A percentile compares a stretch with the other conserved stretches of the same genome.
Conservation (phyloP, 2,888 invertebrate species). For the Agrochola circellaris region DNA sequence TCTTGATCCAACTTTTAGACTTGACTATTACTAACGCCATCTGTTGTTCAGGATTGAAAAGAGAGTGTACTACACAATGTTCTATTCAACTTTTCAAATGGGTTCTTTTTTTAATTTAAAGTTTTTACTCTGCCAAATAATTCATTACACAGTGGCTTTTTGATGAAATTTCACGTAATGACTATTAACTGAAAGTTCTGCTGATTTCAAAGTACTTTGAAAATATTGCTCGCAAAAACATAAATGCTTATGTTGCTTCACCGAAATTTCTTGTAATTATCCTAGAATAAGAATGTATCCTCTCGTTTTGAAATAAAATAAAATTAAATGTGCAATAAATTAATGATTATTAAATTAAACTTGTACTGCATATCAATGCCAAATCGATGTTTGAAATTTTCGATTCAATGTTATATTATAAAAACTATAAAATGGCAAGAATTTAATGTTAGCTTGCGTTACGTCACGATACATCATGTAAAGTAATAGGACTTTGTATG, state of each 20-base stretch:
- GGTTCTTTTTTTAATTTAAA: neutral
- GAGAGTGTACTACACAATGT: neutral
- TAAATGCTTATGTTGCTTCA: conserved; percentile 78
- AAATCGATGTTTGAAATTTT: conserved; percentile 82
- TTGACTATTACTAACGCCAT: conserved; percentile 51
- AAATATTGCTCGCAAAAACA: conserved; percentile 72
- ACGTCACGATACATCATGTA: conserved; percentile 25
- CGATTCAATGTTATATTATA: conserved; percentile 62
- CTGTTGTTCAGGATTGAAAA: conserved; percentile 34
- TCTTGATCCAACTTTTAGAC: neutral
- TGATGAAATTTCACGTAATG: conserved; percentile 35
- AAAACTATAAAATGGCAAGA: conserved; percentile 46
- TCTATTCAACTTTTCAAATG: neutral
- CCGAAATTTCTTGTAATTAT: conserved; percentile 72
- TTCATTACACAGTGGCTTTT: neutral
- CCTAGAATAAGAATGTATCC: conserved; percentile 75
- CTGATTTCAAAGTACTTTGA: conserved; percentile 47
- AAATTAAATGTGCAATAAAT: conserved; percentile 86
- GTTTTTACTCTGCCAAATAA: neutral
- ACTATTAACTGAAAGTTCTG: conserved; percentile 13
- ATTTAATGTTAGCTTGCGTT: conserved; percentile 51
- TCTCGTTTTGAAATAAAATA: conserved; percentile 73
- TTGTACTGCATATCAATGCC: conserved; percentile 88
- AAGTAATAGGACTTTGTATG: conserved; percentile 19
- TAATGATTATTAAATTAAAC: conserved; percentile 79